phyloP scores from a whole-genome alignment of 2,888 invertebrate genomes.

The Caprella mutica region DNA sequence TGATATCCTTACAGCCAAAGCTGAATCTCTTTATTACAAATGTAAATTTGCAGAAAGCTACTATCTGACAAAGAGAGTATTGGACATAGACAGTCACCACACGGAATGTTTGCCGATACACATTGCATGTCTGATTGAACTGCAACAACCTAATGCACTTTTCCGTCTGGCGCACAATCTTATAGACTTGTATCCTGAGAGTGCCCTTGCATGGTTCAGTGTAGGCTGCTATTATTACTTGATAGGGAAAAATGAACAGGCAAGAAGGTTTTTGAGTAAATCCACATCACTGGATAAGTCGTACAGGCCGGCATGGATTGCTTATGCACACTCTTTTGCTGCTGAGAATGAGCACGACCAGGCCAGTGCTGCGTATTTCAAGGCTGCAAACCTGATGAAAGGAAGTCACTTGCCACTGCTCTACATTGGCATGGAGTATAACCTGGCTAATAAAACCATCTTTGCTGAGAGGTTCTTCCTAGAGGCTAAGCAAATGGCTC shows the following conservation, averaged over 20 bases:
- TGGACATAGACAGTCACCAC: conserved; percentile 68
- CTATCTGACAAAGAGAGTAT: conserved; percentile 57
- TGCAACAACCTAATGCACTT: conserved; percentile 66
- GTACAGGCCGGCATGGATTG: conserved; percentile 95
- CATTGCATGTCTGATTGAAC: conserved; percentile 67
- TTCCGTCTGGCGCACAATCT: conserved; percentile 84
- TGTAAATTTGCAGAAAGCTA: conserved; percentile 67
- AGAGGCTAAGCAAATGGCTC: conserved; percentile 69
- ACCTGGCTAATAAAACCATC: conserved; percentile 79
- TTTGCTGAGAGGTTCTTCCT: conserved; percentile 84
- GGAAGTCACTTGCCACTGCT: conserved; percentile 89
- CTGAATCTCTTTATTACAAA: conserved; percentile 69
- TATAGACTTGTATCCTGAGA: conserved; percentile 82
- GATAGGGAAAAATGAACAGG: conserved; percentile 83
- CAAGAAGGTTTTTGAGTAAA: conserved; percentile 76
- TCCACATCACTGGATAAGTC: conserved; percentile 77
- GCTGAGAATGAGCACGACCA: conserved; percentile 95
- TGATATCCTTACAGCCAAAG: conserved; percentile 60
- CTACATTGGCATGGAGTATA: conserved; percentile 94
- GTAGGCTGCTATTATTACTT: conserved; percentile 94
- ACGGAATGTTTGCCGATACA: conserved; percentile 64
- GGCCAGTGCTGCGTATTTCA: conserved; percentile 98
- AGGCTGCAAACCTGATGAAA: conserved; percentile 91
- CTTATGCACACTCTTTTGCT: conserved; percentile 96
- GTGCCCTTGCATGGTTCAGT: conserved; percentile 90